Evolutionary conservation across 2,113 vertebrate species (phyloP), one percentile per base, ranked within the genome.

Genomic region (Atlantisia rogersi): DNA sequence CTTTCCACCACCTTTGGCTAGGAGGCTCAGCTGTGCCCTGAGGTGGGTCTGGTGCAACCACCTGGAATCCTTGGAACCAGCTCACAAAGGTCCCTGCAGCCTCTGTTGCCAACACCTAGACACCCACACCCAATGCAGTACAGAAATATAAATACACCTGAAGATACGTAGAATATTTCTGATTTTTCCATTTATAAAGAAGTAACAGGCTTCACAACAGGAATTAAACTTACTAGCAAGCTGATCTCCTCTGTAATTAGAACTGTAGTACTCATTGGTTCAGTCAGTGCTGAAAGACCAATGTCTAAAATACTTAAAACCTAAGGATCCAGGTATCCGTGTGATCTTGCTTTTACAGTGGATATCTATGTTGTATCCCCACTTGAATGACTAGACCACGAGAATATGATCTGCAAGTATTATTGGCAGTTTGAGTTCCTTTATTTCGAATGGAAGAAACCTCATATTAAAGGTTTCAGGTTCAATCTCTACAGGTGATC

Each of bases 401-500:
- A 81, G 50, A 90, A 80, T 86, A 80, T 46, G 21, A 93, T 88
- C 82, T 86, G 44, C 56, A 73, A 69, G 22, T 83, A 73, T 77
- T 92, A 86, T 20, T 46, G 76, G 31, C 79, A 92, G 63, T 59
- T n/a, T 65, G 50, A 80, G 37, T 73, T 86, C 53, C 32, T 87
- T 59, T 91, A 37, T 87, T 92, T 92, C 53, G 77, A 82, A 48
- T 77, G 37, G 70, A 86, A 77, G 67, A 80, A 86, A 44, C 10
- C 37, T 50, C 32, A 28, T 90, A 90, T 80, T 53, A 76, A 94
- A 82, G 21, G 58, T 85, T 94, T 88, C 46, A 62, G 9, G n/a
- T 96, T 93, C 75, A 83, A 90, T 90, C 79, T 86, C 56, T 69
- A 74, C 80, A 90, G 76, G 80, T 95, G 59, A 96, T 94, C 82